Evolutionary conservation across 2,113 vertebrate genomes (phyloP).

Genomic region (Pavo muticus): DNA sequence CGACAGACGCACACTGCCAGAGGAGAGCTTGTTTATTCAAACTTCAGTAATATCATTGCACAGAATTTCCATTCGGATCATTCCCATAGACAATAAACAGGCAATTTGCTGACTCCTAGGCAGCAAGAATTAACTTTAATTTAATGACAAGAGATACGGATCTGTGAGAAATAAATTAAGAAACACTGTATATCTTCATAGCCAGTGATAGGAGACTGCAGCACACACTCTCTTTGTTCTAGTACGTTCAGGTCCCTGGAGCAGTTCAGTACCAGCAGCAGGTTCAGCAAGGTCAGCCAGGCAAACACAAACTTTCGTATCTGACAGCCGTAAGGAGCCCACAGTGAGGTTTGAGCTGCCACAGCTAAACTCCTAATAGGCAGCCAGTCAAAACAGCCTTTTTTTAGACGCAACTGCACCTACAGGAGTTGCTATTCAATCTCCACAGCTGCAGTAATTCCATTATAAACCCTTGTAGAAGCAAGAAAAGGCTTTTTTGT

Average conservation of each 20-base stretch:
- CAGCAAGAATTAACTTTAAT: conserved; percentile 31
- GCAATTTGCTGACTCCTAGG: not conserved
- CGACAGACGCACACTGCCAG: not conserved
- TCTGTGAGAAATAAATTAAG: conserved; percentile 43
- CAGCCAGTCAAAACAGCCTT: not conserved
- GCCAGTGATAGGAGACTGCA: not conserved
- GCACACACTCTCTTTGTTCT: not conserved
- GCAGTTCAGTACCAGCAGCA: not conserved
- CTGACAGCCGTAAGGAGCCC: not conserved
- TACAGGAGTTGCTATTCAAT: not conserved
- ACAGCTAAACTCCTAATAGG: not conserved
- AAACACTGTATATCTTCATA: not conserved
- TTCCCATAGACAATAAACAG: not conserved
- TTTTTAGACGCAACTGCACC: not conserved
- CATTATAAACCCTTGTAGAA: not conserved
- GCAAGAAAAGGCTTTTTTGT: not conserved
- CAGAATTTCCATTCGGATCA: not conserved
- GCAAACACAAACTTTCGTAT: not conserved
- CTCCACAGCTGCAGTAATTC: not conserved
- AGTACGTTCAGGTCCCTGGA: conserved; percentile 1
- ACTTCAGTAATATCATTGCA: not conserved
- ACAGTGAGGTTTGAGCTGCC: not conserved
- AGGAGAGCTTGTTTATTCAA: not conserved
- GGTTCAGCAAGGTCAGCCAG: conserved; percentile 13
- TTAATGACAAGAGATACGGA: conserved; percentile 11